phyloP scores from a whole-genome alignment of 1,140 invertebrate species.

The Stegodyphus mimosarum region DNA sequence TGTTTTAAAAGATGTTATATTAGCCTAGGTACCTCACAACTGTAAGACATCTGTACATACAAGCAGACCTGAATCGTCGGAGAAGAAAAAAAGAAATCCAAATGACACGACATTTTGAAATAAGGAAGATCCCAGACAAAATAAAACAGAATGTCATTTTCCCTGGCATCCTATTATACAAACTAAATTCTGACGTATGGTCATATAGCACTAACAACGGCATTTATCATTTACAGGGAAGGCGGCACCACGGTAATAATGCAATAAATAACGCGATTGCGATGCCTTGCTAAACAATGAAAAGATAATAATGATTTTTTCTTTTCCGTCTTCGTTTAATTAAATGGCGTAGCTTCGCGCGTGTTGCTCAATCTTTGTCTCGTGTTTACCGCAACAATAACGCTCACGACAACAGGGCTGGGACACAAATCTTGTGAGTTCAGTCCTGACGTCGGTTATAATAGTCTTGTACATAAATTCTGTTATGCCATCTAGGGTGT shows the following conservation, averaged over 20 bases:
- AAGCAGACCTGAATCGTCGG: neutral
- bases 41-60: neutral
- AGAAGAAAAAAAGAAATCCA: neutral
- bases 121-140: too few relatives aligned
- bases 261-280: conserved; percentile 34
- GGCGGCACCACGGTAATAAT: neutral
- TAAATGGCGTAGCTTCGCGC: conserved; percentile 26
- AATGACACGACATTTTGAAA: too few relatives aligned
- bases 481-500: neutral
- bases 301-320: conserved; percentile 40
- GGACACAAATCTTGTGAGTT: conserved; percentile 13
- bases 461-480: neutral
- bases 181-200: conserved; percentile 12
- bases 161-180: conserved; percentile 13
- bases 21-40: too few relatives aligned
- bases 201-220: neutral
- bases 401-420: neutral
- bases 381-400: neutral
- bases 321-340: conserved; percentile 6
- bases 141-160: too few relatives aligned
- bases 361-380: conserved; percentile 35
- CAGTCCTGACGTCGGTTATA: neutral
- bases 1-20: too few relatives aligned
- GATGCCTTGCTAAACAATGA: conserved; percentile 45
- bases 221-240: conserved; percentile 22